Base-by-base conservation (phyloP, 2,888 invertebrate species). In the Orthonevra nobilis region DNA sequence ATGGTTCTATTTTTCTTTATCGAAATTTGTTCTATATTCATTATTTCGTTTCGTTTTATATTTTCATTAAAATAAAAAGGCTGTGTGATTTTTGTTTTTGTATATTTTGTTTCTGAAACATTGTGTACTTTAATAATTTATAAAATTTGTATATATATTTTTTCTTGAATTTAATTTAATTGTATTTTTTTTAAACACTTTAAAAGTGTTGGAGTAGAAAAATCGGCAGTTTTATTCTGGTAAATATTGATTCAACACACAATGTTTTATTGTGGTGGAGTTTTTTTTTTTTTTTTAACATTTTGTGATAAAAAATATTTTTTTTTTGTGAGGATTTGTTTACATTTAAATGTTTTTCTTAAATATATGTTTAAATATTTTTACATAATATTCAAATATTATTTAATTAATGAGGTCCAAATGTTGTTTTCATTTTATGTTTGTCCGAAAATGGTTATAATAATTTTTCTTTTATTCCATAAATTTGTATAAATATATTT, bases 351-450 rank as follows among this genome's bases (percentile, higher is more conserved):
- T 52, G 48, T 58, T 46, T 50, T 50, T 1, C 54, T 30, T 74
- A 54, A 73, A 73, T 79, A 72, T 66, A 66, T 79, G 61, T 70
- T 56, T 73, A 73, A 68, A 73, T 68, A 79, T 58, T 74, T n/a
- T 64, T 74, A 54, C 69, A 74, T 60, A 60, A 63, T 75, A 68
- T 60, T 52, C 69, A 81, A 81, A 75, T 64, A 74, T 28, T 44
- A 48, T 75, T 81, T 81, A 64, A 70, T 63, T 81, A 77, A 77
- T 81, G 81, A 81, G 81, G 81, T 81, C 77, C 81, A 77, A 81
- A 81, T 77, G 81, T 81, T 81, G 81, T 75, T 32, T 46, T 28
- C n/a, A n/a, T n/a, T n/a, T n/a, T n/a, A n/a, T n/a, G n/a, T 74
- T 66, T 66, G 72, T 66, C 64, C 72, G 77, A 72, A 77, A 77